Conservation (phyloP, 2,113 vertebrate genomes). For the Etheostoma spectabile region DNA sequence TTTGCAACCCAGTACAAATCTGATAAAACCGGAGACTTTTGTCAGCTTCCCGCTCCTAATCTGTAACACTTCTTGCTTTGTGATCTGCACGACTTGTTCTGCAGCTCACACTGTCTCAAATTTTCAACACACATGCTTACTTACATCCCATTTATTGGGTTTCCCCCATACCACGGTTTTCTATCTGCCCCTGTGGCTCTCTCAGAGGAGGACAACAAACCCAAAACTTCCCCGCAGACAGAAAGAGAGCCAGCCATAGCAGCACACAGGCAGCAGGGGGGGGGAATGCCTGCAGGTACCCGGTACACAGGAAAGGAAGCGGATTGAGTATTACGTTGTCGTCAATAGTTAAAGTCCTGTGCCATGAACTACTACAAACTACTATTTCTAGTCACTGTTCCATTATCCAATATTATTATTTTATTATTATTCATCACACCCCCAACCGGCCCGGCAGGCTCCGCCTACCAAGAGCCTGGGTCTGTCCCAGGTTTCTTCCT, state of each 20-base stretch:
- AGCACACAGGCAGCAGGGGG: neutral
- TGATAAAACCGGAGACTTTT: neutral
- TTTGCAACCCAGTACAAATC: neutral
- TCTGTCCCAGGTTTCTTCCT: too few species aligned
- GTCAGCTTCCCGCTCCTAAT: neutral
- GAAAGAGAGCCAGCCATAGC: conserved; percentile 20
- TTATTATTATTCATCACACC: too few species aligned
- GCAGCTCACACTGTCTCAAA: neutral
- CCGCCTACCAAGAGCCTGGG: too few species aligned
- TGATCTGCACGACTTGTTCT: neutral
- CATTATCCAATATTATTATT: too few species aligned
- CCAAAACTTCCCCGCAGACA: neutral
- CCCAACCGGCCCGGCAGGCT: too few species aligned
- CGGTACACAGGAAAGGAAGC: neutral
- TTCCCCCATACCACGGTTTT: neutral
- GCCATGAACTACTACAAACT: too few species aligned
- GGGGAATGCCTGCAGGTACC: neutral
- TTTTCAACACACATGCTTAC: conserved; percentile 16
- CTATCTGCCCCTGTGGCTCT: neutral
- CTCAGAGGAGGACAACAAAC: neutral
- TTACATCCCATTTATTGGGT: neutral
- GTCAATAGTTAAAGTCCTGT: neutral
- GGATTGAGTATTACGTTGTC: neutral
- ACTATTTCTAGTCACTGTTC: too few species aligned
- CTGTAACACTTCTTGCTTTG: neutral